Conservation (phyloP, 1,140 invertebrate species). For the Agrilus planipennis region DNA sequence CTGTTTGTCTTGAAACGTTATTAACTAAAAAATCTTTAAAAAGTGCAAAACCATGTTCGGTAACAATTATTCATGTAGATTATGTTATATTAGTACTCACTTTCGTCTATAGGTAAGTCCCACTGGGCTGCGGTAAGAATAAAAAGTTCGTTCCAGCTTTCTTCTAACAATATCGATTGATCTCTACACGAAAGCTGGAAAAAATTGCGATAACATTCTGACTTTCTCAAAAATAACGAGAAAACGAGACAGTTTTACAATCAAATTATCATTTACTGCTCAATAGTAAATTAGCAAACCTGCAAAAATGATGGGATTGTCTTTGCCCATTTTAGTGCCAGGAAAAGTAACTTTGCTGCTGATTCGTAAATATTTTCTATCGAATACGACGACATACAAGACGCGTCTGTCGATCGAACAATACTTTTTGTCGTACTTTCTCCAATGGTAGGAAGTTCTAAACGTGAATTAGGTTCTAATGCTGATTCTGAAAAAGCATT, state of each 20-base stretch:
- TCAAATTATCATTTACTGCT: too few species aligned
- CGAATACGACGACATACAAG: constrained; percentile 33
- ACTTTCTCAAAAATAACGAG: too few species aligned
- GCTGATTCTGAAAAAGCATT: too few species aligned
- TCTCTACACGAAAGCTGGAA: constrained; percentile 55
- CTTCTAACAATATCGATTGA: constrained; percentile 59
- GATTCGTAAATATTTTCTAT: constrained; percentile 58
- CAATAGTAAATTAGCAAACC: too few species aligned
- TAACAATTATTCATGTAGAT: constrained; percentile 5
- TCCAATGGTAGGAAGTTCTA: constrained; percentile 27
- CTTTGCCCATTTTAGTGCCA: constrained; percentile 64
- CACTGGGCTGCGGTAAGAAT: constrained; percentile 70
- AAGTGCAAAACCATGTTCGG: constrained; percentile 22
- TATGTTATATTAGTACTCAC: constrained; percentile 30
- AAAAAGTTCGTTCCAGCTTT: constrained; percentile 77
- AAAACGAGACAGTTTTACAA: too few species aligned
- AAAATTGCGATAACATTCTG: too few species aligned
- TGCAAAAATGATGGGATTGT: constrained; percentile 63
- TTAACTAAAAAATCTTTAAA: too few species aligned
- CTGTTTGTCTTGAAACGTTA: constrained; percentile 29
- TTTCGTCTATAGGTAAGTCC: constrained; percentile 60
- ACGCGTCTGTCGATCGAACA: constrained; percentile 21
- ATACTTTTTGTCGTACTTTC: constrained; percentile 12
- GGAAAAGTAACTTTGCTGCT: constrained; percentile 63
- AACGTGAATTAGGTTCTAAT: neutral